phyloP scores from a whole-genome alignment of 2,113 vertebrate species.

The Eublepharis macularius region DNA sequence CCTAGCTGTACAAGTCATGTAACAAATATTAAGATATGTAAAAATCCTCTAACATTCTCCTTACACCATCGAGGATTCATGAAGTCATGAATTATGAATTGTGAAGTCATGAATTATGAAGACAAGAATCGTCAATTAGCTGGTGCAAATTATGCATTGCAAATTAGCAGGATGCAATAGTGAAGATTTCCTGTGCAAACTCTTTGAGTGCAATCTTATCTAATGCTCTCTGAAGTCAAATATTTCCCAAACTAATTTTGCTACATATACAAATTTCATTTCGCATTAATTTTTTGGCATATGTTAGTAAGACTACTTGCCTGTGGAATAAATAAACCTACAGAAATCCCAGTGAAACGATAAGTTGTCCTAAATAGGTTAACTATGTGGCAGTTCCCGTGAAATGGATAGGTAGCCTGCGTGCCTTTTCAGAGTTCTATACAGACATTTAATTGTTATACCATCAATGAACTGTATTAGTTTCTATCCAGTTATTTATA shows the following conservation, averaged over 20 bases:
- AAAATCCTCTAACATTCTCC: constrained; percentile 8
- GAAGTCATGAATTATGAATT: constrained; percentile 28
- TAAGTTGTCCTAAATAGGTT: neutral
- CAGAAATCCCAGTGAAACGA: neutral
- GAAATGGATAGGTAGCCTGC: neutral
- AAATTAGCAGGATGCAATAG: constrained; percentile 15
- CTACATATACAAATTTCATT: neutral
- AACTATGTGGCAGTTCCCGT: constrained; percentile 22
- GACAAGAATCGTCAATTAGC: constrained; percentile 17
- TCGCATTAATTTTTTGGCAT: too few species aligned
- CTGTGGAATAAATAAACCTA: neutral
- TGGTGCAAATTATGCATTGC: constrained; percentile 13
- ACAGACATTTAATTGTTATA: neutral
- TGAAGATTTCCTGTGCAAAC: neutral
- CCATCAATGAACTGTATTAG: neutral
- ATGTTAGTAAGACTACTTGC: neutral
- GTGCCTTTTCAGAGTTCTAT: neutral
- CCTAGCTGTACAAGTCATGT: neutral
- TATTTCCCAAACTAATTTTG: neutral
- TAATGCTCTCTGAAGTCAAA: neutral
- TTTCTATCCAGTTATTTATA: neutral
- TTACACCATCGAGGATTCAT: neutral
- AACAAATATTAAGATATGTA: constrained; percentile 24
- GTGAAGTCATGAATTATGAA: constrained; percentile 29
- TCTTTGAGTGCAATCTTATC: neutral